Base-by-base conservation (phyloP, 2,113 vertebrate species). In the Irena cyanogastra region DNA sequence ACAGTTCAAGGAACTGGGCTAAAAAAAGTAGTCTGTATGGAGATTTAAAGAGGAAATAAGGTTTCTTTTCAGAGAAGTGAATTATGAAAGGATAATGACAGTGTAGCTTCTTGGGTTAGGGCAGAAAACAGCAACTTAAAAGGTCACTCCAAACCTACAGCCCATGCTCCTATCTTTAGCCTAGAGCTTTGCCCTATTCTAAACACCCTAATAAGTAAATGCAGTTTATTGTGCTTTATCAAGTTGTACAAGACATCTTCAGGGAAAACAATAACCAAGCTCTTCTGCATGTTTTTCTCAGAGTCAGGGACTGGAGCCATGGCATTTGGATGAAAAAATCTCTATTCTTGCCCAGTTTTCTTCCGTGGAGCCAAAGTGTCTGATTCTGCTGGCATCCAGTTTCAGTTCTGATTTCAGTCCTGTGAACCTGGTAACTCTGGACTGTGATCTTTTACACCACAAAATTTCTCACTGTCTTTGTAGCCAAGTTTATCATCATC, bases 331-430 rank as follows among this genome's bases (percentile, higher is more conserved):
- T 85, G 70, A 90, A 94, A 96, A 90, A 42, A 31, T 89, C 87
- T 89, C 80, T 91, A 69, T 81, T 85, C 88, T 90, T 96, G 96
- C 89, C 95, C 95, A 98, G 96, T 90, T 93, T 93, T 96, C 72
- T 95, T 97, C 95, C 79, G 83, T 95, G 95, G 96, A 97, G 96
- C 88, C 93, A 91, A 94, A 95, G 95, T 95, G 94, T 92, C 53
- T 97, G 97, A 95, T 94, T 72, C 61, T 92, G 80, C 90, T 96
- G 96, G 94, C 96, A 97, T 85, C 61, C 80, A 92, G 30, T 69
- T 82, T 88, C 92, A 94, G 83, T 87, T 83, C 93, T 97, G 86
- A 85, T 86, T 95, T 97, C 91, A 72, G 65, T 87, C 80, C 47
- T 42, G 27, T 61, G 80, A 90, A 92, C 77, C 96, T 90, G 95